A percentile compares a stretch with the other conserved stretches of the same genome.
These are phyloP conservation scores for Silurus lanzhouensis DNA, from an alignment of 2,797 vertebrate species.

Conservation along the genomic window DNA sequence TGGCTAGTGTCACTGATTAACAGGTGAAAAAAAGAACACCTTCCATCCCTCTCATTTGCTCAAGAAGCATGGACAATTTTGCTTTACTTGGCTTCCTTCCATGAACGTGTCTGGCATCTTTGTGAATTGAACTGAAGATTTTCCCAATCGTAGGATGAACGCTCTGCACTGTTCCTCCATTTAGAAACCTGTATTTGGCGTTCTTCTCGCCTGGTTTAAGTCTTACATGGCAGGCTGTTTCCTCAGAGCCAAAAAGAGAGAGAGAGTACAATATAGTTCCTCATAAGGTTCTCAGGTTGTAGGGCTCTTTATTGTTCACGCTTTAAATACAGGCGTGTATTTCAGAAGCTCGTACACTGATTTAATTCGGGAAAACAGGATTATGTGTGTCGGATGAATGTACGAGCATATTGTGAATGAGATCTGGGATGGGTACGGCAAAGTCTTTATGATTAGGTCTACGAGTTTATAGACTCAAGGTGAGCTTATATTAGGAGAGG, in stretches of 20 bases:
- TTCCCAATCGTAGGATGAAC: not conserved
- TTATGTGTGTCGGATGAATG: not conserved
- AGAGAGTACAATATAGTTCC: not conserved
- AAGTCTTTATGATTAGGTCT: not conserved
- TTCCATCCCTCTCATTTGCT: too few species aligned
- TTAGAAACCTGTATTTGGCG: slow-evolving; percentile 7
- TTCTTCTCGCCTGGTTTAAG: not conserved
- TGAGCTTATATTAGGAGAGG: not conserved
- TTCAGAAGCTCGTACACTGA: slow-evolving; percentile 3
- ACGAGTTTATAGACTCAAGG: not conserved
- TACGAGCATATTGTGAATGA: not conserved
- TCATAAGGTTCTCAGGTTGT: not conserved
- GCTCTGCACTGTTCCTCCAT: not conserved
- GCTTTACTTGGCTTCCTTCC: not conserved
- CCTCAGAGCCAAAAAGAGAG: not conserved
- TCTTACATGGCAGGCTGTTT: not conserved
- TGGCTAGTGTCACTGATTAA: not conserved
- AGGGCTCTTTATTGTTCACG: not conserved
- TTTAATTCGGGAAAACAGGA: not conserved
- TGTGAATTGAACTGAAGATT: not conserved
- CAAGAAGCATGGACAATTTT: not conserved
- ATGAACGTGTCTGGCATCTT: not conserved
- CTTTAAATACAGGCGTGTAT: not conserved
- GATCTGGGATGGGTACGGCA: not conserved
- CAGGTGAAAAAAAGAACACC: not conserved